Conservation (phyloP, 2,797 vertebrate species). For the Eremophila alpestris region DNA sequence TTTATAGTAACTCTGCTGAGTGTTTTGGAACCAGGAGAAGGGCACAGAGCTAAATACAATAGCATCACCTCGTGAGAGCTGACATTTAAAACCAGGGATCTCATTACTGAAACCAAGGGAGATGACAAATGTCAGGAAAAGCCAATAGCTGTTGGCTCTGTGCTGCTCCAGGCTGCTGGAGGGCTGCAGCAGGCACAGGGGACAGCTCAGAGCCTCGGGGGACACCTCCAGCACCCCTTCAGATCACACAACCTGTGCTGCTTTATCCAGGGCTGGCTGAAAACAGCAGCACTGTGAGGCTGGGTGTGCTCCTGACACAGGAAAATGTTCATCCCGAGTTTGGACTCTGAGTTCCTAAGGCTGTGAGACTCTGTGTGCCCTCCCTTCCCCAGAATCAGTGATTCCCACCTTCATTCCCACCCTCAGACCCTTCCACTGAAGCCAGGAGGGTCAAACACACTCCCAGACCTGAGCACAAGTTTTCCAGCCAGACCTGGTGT, state of each 20-base stretch:
- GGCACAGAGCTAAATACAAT: conserved; percentile 34
- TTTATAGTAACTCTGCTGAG: conserved; percentile 52
- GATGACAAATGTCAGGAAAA: conserved; percentile 43
- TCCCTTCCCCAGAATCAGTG: neutral
- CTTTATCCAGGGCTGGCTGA: neutral
- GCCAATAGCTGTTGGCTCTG: neutral
- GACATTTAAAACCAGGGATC: conserved; percentile 54
- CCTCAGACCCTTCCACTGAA: neutral
- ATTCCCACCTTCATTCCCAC: neutral
- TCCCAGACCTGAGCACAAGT: neutral
- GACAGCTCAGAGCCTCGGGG: neutral
- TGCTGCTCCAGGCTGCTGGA: neutral
- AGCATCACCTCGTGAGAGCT: conserved; percentile 35
- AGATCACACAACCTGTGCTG: neutral
- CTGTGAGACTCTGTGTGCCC: neutral
- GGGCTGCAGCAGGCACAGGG: neutral
- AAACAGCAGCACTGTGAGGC: neutral
- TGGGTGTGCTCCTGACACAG: fast-evolving
- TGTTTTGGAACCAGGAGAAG: conserved; percentile 37
- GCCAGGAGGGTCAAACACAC: neutral
- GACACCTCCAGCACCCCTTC: neutral
- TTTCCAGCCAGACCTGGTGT: neutral
- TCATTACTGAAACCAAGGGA: conserved; percentile 35
- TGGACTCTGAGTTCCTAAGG: neutral
- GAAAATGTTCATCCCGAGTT: fast-evolving